These are phyloP conservation scores for Charina bottae DNA, from an alignment of 2,113 vertebrate species.

Conservation along the genomic window DNA sequence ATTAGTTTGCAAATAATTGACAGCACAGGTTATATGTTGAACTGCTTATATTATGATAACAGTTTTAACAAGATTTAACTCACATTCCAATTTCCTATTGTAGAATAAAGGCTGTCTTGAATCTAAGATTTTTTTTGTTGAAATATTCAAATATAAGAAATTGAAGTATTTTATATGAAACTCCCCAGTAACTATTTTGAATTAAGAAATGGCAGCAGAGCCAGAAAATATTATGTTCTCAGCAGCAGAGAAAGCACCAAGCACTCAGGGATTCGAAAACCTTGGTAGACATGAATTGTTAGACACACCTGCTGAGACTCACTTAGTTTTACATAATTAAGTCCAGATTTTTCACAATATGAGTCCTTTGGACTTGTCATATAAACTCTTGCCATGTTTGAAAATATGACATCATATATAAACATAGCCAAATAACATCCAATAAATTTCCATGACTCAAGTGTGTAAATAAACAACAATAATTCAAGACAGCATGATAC, in stretches of 20 bases:
- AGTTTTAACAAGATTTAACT: background rate
- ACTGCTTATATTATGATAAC: background rate
- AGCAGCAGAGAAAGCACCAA: background rate
- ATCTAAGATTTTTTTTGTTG: background rate
- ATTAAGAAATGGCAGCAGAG: constrained; percentile 3
- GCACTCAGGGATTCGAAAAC: background rate
- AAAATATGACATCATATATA: constrained; percentile 5
- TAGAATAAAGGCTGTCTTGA: background rate
- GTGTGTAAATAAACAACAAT: background rate
- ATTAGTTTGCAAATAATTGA: background rate
- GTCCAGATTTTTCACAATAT: background rate
- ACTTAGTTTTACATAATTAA: background rate
- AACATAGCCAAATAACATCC: constrained; percentile 1
- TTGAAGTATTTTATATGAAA: background rate
- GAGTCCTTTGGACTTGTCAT: background rate
- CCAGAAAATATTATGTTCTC: background rate
- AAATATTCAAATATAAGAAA: background rate
- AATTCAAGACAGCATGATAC: background rate
- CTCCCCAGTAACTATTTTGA: background rate
- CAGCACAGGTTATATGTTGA: background rate
- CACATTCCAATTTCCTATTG: background rate
- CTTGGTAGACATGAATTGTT: background rate
- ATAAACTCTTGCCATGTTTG: background rate
- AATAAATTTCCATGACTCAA: constrained; percentile 29
- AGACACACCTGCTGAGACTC: background rate